A percentile compares a stretch with the other conserved stretches of the same genome.
These are phyloP conservation scores for Podarcis cretensis DNA, from an alignment of 2,113 vertebrate species.

Conservation along the genomic window DNA sequence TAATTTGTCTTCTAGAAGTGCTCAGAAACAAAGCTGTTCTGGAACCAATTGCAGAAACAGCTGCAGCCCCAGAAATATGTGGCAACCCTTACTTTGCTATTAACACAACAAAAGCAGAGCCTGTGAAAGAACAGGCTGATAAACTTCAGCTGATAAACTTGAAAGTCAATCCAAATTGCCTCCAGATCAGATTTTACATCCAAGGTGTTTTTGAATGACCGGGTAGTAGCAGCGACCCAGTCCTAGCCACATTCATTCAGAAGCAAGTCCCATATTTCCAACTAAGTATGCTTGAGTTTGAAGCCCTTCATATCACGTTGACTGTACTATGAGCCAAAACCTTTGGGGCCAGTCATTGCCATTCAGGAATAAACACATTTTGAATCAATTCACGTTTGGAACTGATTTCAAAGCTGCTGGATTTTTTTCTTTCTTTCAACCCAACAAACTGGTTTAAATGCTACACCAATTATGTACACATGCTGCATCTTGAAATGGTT, in stretches of 20 bases:
- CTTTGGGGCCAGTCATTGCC: slow-evolving; percentile 34
- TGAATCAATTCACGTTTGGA: slow-evolving; percentile 74
- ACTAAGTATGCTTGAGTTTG: background rate
- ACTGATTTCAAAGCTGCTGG: slow-evolving; percentile 64
- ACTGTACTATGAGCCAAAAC: slow-evolving; percentile 27
- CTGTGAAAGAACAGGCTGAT: background rate
- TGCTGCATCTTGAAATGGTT: slow-evolving; percentile 67
- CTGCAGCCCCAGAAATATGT: background rate
- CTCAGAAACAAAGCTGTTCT: background rate
- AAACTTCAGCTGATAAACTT: background rate
- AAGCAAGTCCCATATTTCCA: background rate
- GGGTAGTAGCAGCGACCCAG: background rate
- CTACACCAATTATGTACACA: slow-evolving; percentile 68
- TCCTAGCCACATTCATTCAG: background rate
- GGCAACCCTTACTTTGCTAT: background rate
- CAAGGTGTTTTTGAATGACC: background rate
- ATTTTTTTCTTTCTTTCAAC: slow-evolving; percentile 60
- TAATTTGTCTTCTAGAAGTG: background rate
- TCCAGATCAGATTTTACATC: background rate
- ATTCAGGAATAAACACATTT: slow-evolving; percentile 63
- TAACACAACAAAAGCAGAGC: background rate
- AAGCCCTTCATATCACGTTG: background rate
- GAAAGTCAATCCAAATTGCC: background rate
- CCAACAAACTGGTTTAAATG: slow-evolving; percentile 61
- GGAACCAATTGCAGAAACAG: background rate